Evolutionary conservation across 1,140 invertebrate genomes (phyloP), one percentile per base, ranked within the genome.

Genomic region (Belonocnema kinseyi): DNA sequence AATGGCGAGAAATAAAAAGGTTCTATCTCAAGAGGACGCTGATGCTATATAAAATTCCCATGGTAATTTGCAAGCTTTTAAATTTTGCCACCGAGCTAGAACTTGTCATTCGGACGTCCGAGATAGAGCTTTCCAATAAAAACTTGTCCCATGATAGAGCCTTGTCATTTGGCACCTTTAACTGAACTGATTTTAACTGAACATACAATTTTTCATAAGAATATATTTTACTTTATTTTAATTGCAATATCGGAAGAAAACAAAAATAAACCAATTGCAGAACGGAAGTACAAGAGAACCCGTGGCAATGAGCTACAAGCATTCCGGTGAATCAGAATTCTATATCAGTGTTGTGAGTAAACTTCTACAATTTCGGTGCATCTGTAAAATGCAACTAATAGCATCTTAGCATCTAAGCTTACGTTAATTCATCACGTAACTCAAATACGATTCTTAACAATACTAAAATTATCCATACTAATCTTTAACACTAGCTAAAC

Each of bases 251-350:
- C 50, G 33, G 33, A 71, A 46, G 19, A 70, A 70, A 19, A 56
- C 54, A 71, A 71, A 17, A 71, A 71, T 71, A 21, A 46, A 50
- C n/a, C n/a, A 71, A 71, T 71, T 51, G 11, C 54, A 89, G 87
- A 88, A 85, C 77, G 83, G 80, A 75, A 83, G 77, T 40, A 50
- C 77, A 16, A 83, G 78, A 33, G 84, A 84, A 56, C 85, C 85
- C 0, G 76, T 89, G 16, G 86, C 81, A 0, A 85, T 85, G 58
- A 88, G 86, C 74, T 88, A 88, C 70, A 88, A 86, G 58, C 80
- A 83, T 33, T 81, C 85, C 33, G 83, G 78, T 21, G 87, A 88
- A 53, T 74, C 78, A 26, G 82, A 87, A 17, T 33, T 80, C 58
- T 72, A 74, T 17, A 75, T 83, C 26, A 84, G 83, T 72, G 82